Conservation (phyloP, 2,113 vertebrate genomes). For the Erinaceus europaeus region DNA sequence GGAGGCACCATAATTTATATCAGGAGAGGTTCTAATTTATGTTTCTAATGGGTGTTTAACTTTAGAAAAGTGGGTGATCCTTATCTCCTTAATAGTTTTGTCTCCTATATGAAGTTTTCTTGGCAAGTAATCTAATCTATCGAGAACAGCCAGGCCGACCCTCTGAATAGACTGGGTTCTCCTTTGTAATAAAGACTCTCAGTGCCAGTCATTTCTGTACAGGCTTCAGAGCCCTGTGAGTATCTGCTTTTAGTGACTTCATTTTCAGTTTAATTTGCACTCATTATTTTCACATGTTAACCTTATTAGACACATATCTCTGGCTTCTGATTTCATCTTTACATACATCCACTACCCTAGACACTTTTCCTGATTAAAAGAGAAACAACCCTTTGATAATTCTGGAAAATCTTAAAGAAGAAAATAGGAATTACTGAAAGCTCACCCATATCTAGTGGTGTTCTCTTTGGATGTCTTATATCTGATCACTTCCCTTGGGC, state of each 20-base stretch:
- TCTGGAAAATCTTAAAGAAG: constrained; percentile 37
- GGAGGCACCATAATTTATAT: neutral
- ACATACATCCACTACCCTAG: neutral
- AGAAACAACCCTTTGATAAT: constrained; percentile 36
- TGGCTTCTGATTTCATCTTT: constrained; percentile 26
- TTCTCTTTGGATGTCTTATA: constrained; percentile 41
- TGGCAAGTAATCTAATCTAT: neutral
- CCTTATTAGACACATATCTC: neutral
- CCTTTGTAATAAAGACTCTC: neutral
- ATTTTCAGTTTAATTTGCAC: constrained; percentile 24
- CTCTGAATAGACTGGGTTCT: neutral
- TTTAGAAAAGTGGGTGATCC: neutral
- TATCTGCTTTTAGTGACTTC: neutral
- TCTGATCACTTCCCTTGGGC: neutral
- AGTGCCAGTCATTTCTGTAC: neutral
- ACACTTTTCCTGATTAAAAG: constrained; percentile 28
- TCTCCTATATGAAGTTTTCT: neutral
- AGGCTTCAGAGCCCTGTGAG: neutral
- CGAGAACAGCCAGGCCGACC: neutral
- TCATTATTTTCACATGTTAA: neutral
- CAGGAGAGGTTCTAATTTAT: neutral
- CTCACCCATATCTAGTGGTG: neutral
- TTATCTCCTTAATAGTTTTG: neutral
- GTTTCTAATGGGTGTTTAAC: constrained; percentile 28
- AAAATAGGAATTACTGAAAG: constrained; percentile 42